A percentile compares a stretch with the other conserved stretches of the same genome.
phyloP scores from a whole-genome alignment of 1,140 invertebrate genomes.

The Papilio glaucus region DNA sequence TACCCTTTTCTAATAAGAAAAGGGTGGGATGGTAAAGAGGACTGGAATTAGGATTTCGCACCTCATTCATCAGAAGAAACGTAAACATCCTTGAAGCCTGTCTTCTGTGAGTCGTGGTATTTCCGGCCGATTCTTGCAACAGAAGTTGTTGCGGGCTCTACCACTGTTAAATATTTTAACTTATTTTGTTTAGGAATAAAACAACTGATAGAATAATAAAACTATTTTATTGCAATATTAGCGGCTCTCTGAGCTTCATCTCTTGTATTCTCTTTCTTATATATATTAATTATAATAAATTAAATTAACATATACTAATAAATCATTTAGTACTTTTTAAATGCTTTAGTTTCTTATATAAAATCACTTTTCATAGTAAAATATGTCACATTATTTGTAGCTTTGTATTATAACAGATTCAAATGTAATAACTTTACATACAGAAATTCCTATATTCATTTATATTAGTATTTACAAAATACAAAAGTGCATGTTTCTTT shows the following conservation, averaged over 20 bases:
- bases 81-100: too few species aligned
- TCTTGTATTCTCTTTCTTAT: conserved; percentile 15
- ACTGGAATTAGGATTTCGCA: too few species aligned
- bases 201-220: conserved; percentile 9
- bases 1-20: too few species aligned
- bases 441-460: neutral
- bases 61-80: too few species aligned
- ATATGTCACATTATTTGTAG: neutral
- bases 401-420: neutral
- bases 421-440: neutral
- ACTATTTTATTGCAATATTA: conserved; percentile 36
- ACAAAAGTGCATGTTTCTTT: neutral
- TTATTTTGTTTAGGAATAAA: neutral
- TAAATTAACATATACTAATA: conserved; percentile 11
- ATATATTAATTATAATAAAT: conserved; percentile 38
- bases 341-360: conserved; percentile 19
- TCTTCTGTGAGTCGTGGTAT: too few species aligned
- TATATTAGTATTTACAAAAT: conserved; percentile 3
- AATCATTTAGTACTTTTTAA: conserved; percentile 17
- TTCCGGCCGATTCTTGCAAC: too few species aligned
- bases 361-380: neutral
- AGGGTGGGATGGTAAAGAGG: too few species aligned
- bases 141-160: too few species aligned
- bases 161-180: too few species aligned
- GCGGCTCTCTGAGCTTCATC: conserved; percentile 27